These are phyloP conservation scores for Enteromius viviparus DNA, from an alignment of 2,797 vertebrate species.

Conservation along the genomic window DNA sequence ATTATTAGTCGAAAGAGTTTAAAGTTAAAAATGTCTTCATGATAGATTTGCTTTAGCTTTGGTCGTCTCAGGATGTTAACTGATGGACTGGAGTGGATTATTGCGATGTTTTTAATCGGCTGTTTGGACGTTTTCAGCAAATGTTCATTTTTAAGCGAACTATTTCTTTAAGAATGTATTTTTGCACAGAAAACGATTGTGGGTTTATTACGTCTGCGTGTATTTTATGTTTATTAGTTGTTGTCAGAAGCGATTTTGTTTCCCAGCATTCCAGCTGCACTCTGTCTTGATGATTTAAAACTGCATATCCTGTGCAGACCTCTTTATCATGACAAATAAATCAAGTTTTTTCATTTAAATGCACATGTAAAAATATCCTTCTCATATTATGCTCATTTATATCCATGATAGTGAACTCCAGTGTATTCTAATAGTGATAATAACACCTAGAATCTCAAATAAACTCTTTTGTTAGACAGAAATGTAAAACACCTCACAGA, in stretches of 20 bases:
- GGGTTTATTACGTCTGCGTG: not conserved
- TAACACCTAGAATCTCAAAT: not conserved
- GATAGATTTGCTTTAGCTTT: not conserved
- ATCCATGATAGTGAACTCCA: not conserved
- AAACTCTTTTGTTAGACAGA: not conserved
- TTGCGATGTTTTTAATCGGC: not conserved
- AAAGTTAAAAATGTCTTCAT: not conserved
- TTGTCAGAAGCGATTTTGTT: conserved; percentile 9
- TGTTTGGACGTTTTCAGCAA: not conserved
- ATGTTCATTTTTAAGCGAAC: not conserved
- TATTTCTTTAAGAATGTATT: conserved; percentile 8
- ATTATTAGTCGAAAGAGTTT: not conserved
- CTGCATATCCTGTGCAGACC: not conserved
- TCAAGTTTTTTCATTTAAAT: conserved; percentile 1
- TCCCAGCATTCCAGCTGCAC: conserved; percentile 7
- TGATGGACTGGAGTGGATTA: not conserved
- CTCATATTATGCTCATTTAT: not conserved
- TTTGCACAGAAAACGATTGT: conserved; percentile 11
- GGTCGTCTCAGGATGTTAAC: not conserved
- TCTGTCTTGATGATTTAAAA: conserved; percentile 12
- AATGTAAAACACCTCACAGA: not conserved
- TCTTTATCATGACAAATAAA: conserved; percentile 23
- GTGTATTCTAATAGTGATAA: not conserved
- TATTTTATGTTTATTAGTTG: conserved; percentile 2
- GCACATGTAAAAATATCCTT: not conserved